A percentile compares a stretch with the other conserved stretches of the same genome.
phyloP scores from a whole-genome alignment of 2,113 vertebrate genomes.

The Shinisaurus crocodilurus region DNA sequence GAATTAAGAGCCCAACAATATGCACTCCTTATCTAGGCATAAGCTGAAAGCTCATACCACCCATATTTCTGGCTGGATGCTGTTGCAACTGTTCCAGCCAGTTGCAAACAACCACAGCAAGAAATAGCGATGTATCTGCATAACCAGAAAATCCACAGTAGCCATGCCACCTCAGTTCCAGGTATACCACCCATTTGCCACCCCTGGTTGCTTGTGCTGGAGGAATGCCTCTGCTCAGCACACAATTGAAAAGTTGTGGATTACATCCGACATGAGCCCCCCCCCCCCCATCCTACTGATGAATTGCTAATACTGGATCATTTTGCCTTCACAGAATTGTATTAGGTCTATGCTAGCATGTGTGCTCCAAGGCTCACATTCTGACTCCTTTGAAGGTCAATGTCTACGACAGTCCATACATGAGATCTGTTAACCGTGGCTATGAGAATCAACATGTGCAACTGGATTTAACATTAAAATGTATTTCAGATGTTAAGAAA shows the following conservation, averaged over 20 bases:
- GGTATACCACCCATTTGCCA: not conserved
- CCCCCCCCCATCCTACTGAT: not conserved
- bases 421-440: not conserved
- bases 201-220: not conserved
- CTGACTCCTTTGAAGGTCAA: not conserved
- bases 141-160: not conserved
- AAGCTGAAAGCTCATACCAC: not conserved
- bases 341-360: not conserved
- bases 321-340: not conserved
- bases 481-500: not conserved
- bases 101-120: not conserved
- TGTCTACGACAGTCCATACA: not conserved
- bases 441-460: not conserved
- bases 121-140: not conserved
- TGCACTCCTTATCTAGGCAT: too few species aligned
- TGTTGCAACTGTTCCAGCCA: not conserved
- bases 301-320: not conserved
- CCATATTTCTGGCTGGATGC: not conserved
- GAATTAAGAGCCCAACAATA: too few species aligned
- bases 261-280: too few species aligned
- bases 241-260: not conserved
- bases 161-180: not conserved
- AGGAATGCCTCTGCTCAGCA: not conserved
- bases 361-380: not conserved
- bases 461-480: not conserved